Evolutionary conservation across 2,797 vertebrate species (phyloP), one percentile per base, ranked within the genome.

Genomic region (Pampus argenteus): DNA sequence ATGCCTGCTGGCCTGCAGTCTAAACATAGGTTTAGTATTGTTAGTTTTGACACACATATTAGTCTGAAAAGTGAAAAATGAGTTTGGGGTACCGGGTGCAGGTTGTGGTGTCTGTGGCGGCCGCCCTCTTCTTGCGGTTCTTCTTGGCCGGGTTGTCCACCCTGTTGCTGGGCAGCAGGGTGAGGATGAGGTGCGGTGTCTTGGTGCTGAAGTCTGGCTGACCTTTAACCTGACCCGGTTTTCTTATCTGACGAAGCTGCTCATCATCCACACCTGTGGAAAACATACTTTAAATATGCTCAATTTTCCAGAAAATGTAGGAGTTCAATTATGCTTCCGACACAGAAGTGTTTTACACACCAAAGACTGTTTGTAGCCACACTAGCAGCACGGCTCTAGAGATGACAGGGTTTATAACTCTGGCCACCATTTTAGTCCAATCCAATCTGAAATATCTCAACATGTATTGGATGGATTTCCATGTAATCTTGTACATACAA

Each of bases 121-220:
- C 94, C 0, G 94, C 94, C 81, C 95, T 94, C 88, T 92, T 94
- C 80, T 95, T 94, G 81, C 95, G 93, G 84, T 82, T 93, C 86
- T 93, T 95, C 89, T 91, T 95, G 84, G 68, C 76, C 0, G 91
- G 91, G 87, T 91, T 92, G 60, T 95, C 95, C 70, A 94, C 84
- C 48, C 95, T 85, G 86, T 94, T 94, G 0, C 94, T 94, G 68
- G 95, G 95, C 85, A 95, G 87, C 85, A 95, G 88, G 50, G 95
- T 95, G 77, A 96, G 93, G 83, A 96, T 95, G 81, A 96, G 94
- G 85, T 96, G 95, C 0, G 95, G 95, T 2, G 92, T 95, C 91
- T 95, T 95, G 83, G 93, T 93, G 89, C 93, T 95, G 85, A 94
- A 95, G 29, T 95, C 94, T 0, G 91, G 83, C 84, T 93, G 94